Evolutionary conservation across 1,140 invertebrate genomes (phyloP).

Genomic region (Procambarus virginalis): DNA sequence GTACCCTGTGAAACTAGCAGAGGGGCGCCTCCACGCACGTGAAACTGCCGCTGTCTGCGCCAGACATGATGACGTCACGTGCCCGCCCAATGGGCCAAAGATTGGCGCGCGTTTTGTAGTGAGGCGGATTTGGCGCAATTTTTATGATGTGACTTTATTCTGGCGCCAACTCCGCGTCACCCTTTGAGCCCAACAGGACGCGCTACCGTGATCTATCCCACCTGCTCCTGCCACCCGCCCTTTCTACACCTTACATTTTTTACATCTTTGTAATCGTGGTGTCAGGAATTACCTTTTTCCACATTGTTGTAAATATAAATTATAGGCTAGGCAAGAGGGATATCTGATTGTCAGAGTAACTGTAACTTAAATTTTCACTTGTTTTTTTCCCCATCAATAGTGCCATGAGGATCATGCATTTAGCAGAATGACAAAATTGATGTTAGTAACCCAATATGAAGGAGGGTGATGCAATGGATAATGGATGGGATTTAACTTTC

Average conservation of each 20-base stretch:
- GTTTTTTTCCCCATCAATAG: neutral
- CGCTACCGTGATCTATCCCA: slow-evolving; percentile 10
- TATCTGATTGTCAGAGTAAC: no score
- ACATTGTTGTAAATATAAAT: neutral
- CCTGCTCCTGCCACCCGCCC: slow-evolving; percentile 1
- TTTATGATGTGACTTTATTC: neutral
- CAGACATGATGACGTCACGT: slow-evolving; percentile 34
- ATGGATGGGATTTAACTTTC: no score
- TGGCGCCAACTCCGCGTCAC: slow-evolving; percentile 38
- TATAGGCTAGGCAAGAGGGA: no score
- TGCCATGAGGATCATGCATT: neutral
- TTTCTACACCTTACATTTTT: neutral
- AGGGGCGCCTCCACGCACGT: neutral
- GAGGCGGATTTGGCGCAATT: slow-evolving; percentile 24
- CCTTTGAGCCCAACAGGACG: slow-evolving; percentile 63
- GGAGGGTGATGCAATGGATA: no score
- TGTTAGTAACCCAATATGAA: no score
- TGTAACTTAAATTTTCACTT: neutral
- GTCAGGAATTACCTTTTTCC: neutral
- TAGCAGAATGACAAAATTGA: no score
- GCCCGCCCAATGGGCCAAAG: neutral
- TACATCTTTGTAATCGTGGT: neutral
- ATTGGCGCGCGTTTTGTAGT: slow-evolving; percentile 62
- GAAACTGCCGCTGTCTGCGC: neutral
- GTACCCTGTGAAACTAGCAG: neutral